These are phyloP conservation scores for Xylota sylvarum DNA, from an alignment of 2,888 invertebrate species.

Conservation along the genomic window DNA sequence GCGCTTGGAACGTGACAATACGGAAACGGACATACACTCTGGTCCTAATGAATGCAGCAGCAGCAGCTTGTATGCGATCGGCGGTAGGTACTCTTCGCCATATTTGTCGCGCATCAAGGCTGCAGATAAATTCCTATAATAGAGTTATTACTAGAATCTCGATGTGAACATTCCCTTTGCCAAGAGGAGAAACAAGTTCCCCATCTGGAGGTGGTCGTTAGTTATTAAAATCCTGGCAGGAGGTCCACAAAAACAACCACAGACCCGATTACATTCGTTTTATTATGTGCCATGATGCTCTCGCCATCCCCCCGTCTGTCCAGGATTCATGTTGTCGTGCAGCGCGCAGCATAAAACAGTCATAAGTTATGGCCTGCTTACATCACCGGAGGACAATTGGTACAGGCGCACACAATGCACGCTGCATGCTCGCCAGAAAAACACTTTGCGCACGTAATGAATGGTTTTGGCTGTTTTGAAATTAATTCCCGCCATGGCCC, in stretches of 20 bases:
- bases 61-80: not conserved
- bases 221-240: conserved; percentile 76
- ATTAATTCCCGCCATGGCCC: conserved; percentile 56
- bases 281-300: conserved; percentile 60
- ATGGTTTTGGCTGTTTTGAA: conserved; percentile 50
- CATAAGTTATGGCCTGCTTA: conserved; percentile 71
- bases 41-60: conserved; percentile 24
- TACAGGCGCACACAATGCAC: conserved; percentile 28
- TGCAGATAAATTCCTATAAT: conserved; percentile 68
- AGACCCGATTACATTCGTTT: conserved; percentile 49
- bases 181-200: conserved; percentile 49
- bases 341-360: conserved; percentile 21
- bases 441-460: conserved; percentile 47
- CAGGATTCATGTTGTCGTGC: conserved; percentile 63
- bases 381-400: conserved; percentile 70
- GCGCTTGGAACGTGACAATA: conserved; percentile 72
- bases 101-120: conserved; percentile 59
- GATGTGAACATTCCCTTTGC: conserved; percentile 38
- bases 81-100: conserved; percentile 22
- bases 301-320: conserved; percentile 46
- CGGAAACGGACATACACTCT: conserved; percentile 58
- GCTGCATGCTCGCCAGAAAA: conserved; percentile 12
- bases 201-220: conserved; percentile 67
- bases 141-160: conserved; percentile 68
- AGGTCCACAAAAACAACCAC: conserved; percentile 52